Percentiles rank a stretch among this genome's conserved stretches.
Evolutionary conservation across 1,140 invertebrate species (phyloP).

Genomic region (Drosophila willistoni): DNA sequence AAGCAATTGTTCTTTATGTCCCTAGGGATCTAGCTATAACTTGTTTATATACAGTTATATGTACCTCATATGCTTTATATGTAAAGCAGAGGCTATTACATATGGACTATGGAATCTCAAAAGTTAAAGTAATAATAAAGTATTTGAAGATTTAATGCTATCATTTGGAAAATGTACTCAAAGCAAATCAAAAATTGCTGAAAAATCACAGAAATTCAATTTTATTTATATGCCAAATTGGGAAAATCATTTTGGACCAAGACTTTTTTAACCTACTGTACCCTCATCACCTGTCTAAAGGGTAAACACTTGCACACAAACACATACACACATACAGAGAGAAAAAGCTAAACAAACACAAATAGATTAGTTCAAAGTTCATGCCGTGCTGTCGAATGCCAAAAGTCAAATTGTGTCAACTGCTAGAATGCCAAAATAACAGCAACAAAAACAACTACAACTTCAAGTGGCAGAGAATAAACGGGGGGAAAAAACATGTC

Average conservation of each 20-base stretch:
- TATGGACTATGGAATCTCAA: too few species aligned
- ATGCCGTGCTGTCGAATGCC: conserved; percentile 50
- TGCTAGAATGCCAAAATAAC: conserved; percentile 41
- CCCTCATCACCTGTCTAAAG: conserved; percentile 33
- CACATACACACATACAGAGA: conserved; percentile 19
- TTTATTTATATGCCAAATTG: neutral
- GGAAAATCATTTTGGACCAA: neutral
- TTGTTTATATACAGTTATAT: too few species aligned
- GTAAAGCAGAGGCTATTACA: too few species aligned
- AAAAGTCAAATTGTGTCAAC: conserved; percentile 76
- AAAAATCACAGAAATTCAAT: neutral
- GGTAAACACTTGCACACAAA: conserved; percentile 14
- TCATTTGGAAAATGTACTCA: neutral
- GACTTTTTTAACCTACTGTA: conserved; percentile 6
- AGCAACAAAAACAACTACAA: conserved; percentile 20
- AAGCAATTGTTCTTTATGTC: too few species aligned
- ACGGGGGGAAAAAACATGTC: conserved; percentile 23
- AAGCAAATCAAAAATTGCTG: neutral
- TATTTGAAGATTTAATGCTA: too few species aligned
- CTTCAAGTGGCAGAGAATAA: neutral
- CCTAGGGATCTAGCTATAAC: too few species aligned
- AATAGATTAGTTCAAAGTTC: conserved; percentile 80
- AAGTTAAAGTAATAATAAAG: too few species aligned
- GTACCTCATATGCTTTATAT: too few species aligned
- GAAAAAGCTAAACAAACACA: conserved; percentile 72